Conservation (phyloP, 1,140 invertebrate genomes). For the Caenorhabditis inopinata region DNA sequence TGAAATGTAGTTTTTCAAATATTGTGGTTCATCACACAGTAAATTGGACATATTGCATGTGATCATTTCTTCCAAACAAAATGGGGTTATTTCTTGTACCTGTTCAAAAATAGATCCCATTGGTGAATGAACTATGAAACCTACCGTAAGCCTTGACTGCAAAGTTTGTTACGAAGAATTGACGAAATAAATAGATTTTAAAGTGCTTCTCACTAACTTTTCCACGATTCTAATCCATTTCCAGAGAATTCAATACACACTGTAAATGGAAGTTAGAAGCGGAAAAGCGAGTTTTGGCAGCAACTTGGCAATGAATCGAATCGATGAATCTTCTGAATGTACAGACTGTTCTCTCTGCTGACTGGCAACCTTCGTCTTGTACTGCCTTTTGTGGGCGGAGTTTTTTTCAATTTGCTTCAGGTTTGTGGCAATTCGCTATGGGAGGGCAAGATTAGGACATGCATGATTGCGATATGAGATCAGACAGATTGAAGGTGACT, state of each 20-base stretch:
- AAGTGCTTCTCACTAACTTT: neutral
- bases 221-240: conserved; percentile 9
- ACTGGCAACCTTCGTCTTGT: neutral
- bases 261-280: conserved; percentile 15
- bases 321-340: neutral
- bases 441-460: neutral
- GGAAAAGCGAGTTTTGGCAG: neutral
- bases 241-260: neutral
- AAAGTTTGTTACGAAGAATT: too few relatives aligned
- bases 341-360: neutral
- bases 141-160: too few relatives aligned
- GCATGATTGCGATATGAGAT: neutral
- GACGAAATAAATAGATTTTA: too few relatives aligned
- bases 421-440: neutral
- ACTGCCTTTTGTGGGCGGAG: neutral
- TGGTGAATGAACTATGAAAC: too few relatives aligned
- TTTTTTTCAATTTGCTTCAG: neutral
- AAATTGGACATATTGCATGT: too few relatives aligned
- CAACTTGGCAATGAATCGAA: neutral
- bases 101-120: too few relatives aligned
- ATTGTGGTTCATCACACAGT: too few relatives aligned
- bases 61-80: too few relatives aligned
- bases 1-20: too few relatives aligned
- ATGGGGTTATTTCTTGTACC: too few relatives aligned
- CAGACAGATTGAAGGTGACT: neutral